Evolutionary conservation across 2,797 vertebrate species (phyloP).

Genomic region (Lateolabrax maculatus): DNA sequence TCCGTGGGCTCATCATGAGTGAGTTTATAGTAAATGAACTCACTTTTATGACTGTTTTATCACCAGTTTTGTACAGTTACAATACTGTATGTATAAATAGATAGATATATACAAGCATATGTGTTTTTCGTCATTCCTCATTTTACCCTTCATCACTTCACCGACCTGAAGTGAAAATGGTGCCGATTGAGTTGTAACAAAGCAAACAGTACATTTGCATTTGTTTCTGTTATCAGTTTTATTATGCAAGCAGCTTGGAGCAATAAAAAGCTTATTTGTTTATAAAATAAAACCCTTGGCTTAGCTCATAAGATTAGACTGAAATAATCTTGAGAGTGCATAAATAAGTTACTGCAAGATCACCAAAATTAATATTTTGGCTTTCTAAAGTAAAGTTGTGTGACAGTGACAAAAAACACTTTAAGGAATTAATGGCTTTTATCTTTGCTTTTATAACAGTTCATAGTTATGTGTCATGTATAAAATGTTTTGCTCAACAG

Average conservation of each 20-base stretch:
- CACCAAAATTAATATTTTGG: not conserved
- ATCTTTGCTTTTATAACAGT: not conserved
- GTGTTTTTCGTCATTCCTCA: not conserved
- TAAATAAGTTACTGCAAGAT: constrained; percentile 17
- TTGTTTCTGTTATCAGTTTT: constrained; percentile 32
- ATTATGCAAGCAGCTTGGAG: not conserved
- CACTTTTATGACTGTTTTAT: constrained; percentile 17
- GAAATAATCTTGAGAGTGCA: constrained; percentile 9
- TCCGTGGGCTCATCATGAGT: constrained; percentile 28
- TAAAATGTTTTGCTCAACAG: not conserved
- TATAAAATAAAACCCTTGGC: constrained; percentile 8
- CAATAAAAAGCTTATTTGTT: constrained; percentile 18
- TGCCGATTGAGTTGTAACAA: constrained; percentile 19
- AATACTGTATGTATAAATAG: not conserved
- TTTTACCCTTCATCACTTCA: constrained; percentile 6
- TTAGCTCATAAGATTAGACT: constrained; percentile 14
- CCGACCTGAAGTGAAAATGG: constrained; percentile 8
- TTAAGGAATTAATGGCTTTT: constrained; percentile 8
- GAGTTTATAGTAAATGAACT: constrained; percentile 33
- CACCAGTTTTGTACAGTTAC: not conserved
- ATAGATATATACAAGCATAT: not conserved
- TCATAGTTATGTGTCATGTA: not conserved
- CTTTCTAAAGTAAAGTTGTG: not conserved
- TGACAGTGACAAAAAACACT: not conserved
- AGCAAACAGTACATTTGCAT: constrained; percentile 24